phyloP scores from a whole-genome alignment of 1,140 invertebrate species.

The Mamestra configurata region DNA sequence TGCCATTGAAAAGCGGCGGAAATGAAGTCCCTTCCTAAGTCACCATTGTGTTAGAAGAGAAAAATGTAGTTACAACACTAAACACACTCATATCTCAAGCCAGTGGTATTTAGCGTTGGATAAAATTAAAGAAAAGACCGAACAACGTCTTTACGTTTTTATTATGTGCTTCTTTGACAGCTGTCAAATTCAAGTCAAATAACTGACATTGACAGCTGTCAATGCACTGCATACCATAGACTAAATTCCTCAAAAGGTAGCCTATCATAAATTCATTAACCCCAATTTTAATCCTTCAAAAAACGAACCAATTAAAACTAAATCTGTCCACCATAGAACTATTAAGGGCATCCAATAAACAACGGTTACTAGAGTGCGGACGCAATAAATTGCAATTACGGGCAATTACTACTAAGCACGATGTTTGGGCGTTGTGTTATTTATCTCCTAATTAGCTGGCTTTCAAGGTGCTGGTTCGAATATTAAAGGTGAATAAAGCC shows the following conservation, averaged over 20 bases:
- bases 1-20: conserved; percentile 1
- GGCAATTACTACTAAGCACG: conserved; percentile 55
- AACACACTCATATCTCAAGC: too few species aligned
- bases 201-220: conserved; percentile 9
- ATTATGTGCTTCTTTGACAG: too few species aligned
- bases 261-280: conserved; percentile 4
- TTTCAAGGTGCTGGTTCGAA: conserved; percentile 9
- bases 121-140: too few species aligned
- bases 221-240: neutral
- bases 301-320: conserved; percentile 17
- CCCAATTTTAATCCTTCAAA: neutral
- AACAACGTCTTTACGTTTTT: too few species aligned
- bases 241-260: neutral
- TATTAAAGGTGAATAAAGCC: neutral
- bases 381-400: conserved; percentile 55
- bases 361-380: conserved; percentile 9
- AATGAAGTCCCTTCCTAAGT: too few species aligned
- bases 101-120: too few species aligned
- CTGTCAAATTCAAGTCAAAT: too few species aligned
- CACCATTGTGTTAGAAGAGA: too few species aligned
- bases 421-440: conserved; percentile 47
- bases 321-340: neutral
- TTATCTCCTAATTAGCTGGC: conserved; percentile 46
- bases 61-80: too few species aligned
- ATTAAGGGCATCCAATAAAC: conserved; percentile 34